A percentile compares a stretch with the other conserved stretches of the same genome.
Evolutionary conservation across 1,140 invertebrate genomes (phyloP).

Genomic region (Pemphigus obesinymphae): DNA sequence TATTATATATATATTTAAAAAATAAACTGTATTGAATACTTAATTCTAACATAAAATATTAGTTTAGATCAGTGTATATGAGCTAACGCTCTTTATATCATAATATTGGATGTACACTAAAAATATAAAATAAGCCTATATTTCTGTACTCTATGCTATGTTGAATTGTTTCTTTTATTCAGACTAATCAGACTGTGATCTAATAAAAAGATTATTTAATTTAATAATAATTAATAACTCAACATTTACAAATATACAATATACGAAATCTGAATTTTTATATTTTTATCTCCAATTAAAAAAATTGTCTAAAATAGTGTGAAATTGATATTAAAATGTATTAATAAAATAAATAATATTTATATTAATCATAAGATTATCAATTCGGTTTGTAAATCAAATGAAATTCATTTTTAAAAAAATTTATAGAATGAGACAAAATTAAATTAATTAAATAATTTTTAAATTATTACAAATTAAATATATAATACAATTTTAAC

Average conservation of each 20-base stretch:
- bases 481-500: too few species aligned
- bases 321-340: background rate
- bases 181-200: conserved; percentile 5
- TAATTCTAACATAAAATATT: conserved; percentile 8
- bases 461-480: too few species aligned
- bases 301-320: background rate
- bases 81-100: background rate
- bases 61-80: conserved; percentile 30
- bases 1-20: background rate
- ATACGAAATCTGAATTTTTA: background rate
- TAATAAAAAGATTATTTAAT: background rate
- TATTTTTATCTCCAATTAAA: background rate
- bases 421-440: too few species aligned
- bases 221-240: background rate
- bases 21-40: background rate
- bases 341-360: background rate
- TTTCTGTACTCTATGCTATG: conserved; percentile 1
- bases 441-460: too few species aligned
- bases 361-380: too few species aligned
- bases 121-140: conserved; percentile 33
- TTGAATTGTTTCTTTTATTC: conserved; percentile 20
- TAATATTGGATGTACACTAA: conserved; percentile 9
- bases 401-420: too few species aligned
- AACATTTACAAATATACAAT: background rate
- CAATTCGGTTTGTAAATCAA: too few species aligned